phyloP scores from a whole-genome alignment of 2,888 invertebrate genomes.

The Trachelus troglodyta region DNA sequence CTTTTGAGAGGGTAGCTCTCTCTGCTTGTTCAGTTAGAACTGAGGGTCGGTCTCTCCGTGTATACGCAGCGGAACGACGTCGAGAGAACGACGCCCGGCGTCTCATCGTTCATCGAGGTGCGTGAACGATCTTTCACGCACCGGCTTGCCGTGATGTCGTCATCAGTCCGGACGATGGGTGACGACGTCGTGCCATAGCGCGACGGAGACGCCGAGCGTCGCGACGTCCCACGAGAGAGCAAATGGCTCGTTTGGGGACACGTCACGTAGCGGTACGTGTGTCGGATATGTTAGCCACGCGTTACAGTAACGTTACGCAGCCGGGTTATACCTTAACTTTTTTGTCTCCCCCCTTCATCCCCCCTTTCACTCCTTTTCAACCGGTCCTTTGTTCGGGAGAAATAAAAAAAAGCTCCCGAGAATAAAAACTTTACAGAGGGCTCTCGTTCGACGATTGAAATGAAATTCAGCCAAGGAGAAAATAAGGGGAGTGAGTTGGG shows the following conservation, averaged over 20 bases:
- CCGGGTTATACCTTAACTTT: not conserved
- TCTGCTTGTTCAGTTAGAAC: not conserved
- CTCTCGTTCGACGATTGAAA: not conserved
- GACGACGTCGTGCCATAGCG: not conserved
- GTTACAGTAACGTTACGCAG: not conserved
- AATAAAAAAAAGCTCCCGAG: not conserved
- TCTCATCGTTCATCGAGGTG: slow-evolving; percentile 12
- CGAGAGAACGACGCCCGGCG: not conserved
- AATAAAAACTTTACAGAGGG: not conserved
- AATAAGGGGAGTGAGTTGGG: slow-evolving; percentile 17
- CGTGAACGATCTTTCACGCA: slow-evolving; percentile 50
- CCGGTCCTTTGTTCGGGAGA: not conserved
- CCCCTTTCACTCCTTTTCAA: not conserved
- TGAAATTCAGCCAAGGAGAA: not conserved
- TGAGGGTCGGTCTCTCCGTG: not conserved
- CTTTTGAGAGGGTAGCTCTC: too few species aligned
- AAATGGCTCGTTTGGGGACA: slow-evolving; percentile 31
- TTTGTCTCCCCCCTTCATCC: not conserved
- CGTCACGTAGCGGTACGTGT: slow-evolving; percentile 49
- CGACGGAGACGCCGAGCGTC: slow-evolving; percentile 1
- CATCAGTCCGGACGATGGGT: slow-evolving; percentile 6
- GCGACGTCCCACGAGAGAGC: not conserved
- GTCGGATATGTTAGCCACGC: slow-evolving; percentile 41
- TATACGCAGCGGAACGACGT: not conserved
- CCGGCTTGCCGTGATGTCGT: slow-evolving; percentile 48